These are phyloP conservation scores for Hyperoplus immaculatus DNA, from an alignment of 2,797 vertebrate species.

Conservation along the genomic window DNA sequence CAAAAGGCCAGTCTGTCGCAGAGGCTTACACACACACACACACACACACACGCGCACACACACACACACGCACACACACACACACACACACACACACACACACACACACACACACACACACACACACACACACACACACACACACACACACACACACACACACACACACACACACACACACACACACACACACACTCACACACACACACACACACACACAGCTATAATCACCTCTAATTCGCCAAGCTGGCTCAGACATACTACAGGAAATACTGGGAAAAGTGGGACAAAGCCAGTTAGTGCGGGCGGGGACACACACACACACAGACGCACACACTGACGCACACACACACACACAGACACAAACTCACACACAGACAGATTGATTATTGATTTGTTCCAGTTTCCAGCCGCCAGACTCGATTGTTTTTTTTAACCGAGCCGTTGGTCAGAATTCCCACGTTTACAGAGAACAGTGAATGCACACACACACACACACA, in stretches of 20 bases:
- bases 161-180: slow-evolving; percentile 4
- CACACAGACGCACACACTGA: too few species aligned
- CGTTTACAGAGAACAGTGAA: too few species aligned
- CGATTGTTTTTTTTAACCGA: too few species aligned
- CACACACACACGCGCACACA: slow-evolving; percentile 1
- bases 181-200: slow-evolving; percentile 16
- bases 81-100: slow-evolving; percentile 9
- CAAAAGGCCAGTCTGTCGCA: slow-evolving; percentile 56
- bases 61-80: neutral
- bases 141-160: neutral
- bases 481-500: too few species aligned
- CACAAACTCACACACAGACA: neutral
- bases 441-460: too few species aligned
- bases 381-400: too few species aligned
- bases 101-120: slow-evolving; percentile 6
- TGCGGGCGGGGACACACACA: too few species aligned
- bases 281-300: slow-evolving; percentile 19
- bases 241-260: slow-evolving; percentile 39
- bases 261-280: slow-evolving; percentile 52
- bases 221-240: slow-evolving; percentile 67
- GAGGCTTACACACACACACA: slow-evolving; percentile 22
- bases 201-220: slow-evolving; percentile 1
- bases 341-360: neutral
- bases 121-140: neutral
- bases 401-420: too few species aligned